Base-by-base conservation (phyloP, 2,113 vertebrate genomes). In the Sturnira hondurensis region DNA sequence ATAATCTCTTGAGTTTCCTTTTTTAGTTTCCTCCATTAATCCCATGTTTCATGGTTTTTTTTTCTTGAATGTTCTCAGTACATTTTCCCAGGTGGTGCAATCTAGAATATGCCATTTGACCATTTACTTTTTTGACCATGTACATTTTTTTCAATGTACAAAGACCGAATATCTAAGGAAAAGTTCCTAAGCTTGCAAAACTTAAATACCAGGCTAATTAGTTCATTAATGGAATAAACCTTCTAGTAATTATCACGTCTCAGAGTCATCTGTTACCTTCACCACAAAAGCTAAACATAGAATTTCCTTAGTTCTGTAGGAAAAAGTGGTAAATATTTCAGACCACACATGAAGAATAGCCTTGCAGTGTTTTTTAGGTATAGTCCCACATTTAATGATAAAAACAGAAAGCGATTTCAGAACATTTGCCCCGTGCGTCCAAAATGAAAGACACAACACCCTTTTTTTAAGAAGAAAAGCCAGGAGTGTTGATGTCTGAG, bases 261-360 rank as follows among this genome's bases (percentile, higher is more conserved):
- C 63, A 71, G 68, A 97, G 28, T 91, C 41, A 73, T 86, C 91
- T 86, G 93, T 95, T 93, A 89, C 54, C 76, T 76, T 97, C 73
- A 96, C 80, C 43, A 56, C 71, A 97, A 97, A 84, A 78, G 68
- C 54, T 93, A 97, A 89, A 96, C 97, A 94, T 38, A 97, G 93
- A 96, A 93, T 92, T 93, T 98, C 96, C 87, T 85, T 97, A 94
- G 83, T 97, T 94, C 82, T 96, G 33, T 96, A 82, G 96, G 86
- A 95, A 97, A 96, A 95, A 89, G 80, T 91, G 89, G 94, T 24
- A 84, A 71, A 87, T 97, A 80, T 86, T 98, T 94, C 84, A 97
- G 98, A 97, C 98, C 98, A 98, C 98, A 98, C 98, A 98, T 67
- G 90, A 93, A 98, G 98, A 97, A 82, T 38, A 92, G 78, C 91